Evolutionary conservation across 2,888 invertebrate genomes (phyloP), one percentile per base, ranked within the genome.

Genomic region (Ommatoiulus sabulosus): DNA sequence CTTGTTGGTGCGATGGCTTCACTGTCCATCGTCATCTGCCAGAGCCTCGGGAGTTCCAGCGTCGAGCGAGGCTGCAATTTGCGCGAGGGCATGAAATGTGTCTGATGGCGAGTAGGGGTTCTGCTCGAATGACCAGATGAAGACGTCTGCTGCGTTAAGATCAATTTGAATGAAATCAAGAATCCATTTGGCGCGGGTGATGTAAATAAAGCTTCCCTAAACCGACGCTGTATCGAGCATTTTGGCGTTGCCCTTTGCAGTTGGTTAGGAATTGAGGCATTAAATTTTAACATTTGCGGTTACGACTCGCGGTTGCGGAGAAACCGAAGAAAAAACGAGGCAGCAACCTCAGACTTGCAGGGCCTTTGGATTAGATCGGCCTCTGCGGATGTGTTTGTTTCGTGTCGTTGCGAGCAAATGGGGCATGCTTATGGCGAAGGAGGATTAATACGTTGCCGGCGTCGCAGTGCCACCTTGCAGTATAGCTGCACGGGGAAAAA

Each of bases 91-190:
- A 72, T 72, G 72, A 72, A 72, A 72, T 72, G 72, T 24, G 8
- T 17, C 57, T 17, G 52, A 17, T 10, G 52, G 15, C 10, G 15
- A 52, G 52, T 6, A 63, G 6, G 20, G 24, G 72, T 72, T 72
- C 72, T 72, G 72, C 72, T 72, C 72, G 72, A 72, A 24, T 72
- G 72, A 72, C 72, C 72, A 72, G 72, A 72, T 72, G 72, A 72
- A 72, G 72, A 72, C 72, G 72, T 63, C 63, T n/a, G 20, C 20
- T 63, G 63, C n/a, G 63, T n/a, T 24, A 72, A 72, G 72, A 72
- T 72, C 72, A 72, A 72, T 72, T 72, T 72, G 72, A 72, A 72
- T 72, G 72, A 72, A 72, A 72, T 72, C 72, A 72, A 72, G 72
- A 72, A 72, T 24, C 72, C 72, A 72, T 72, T 72, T 5, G 8